A percentile compares a stretch with the other conserved stretches of the same genome.
Conservation (phyloP, 2,113 vertebrate genomes). For the Alectura lathami region DNA sequence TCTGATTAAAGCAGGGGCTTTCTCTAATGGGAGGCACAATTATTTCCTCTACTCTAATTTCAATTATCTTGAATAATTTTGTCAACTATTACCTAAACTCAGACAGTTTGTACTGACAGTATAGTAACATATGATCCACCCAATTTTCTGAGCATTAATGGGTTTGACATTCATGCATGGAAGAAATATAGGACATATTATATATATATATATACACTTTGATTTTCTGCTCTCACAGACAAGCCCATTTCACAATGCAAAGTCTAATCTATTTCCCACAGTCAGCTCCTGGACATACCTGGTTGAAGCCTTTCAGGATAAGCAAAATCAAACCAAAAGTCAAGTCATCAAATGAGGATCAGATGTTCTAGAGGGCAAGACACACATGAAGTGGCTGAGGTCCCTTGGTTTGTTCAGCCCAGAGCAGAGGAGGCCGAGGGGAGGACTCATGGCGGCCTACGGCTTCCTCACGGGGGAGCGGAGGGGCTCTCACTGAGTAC, state of each 20-base stretch:
- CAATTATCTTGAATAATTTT: conserved; percentile 1
- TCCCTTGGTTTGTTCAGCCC: neutral
- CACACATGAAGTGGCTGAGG: neutral
- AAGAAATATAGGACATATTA: neutral
- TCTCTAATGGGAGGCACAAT: neutral
- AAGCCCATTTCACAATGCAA: neutral
- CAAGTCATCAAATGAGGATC: neutral
- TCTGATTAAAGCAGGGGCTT: neutral
- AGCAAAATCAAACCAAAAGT: neutral
- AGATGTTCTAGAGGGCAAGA: neutral
- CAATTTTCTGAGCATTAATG: neutral
- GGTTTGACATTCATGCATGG: neutral
- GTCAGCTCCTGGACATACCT: neutral
- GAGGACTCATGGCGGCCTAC: neutral
- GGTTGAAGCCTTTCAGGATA: neutral
- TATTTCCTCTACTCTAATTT: neutral
- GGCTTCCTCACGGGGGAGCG: neutral
- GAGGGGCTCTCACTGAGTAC: neutral
- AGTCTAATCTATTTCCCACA: neutral
- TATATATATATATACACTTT: neutral
- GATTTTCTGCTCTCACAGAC: neutral
- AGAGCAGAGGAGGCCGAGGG: neutral
- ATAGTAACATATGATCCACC: neutral
- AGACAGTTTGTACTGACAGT: neutral
- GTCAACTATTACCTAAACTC: neutral